phyloP scores from a whole-genome alignment of 2,888 invertebrate species.

The Hypsopygia costalis region DNA sequence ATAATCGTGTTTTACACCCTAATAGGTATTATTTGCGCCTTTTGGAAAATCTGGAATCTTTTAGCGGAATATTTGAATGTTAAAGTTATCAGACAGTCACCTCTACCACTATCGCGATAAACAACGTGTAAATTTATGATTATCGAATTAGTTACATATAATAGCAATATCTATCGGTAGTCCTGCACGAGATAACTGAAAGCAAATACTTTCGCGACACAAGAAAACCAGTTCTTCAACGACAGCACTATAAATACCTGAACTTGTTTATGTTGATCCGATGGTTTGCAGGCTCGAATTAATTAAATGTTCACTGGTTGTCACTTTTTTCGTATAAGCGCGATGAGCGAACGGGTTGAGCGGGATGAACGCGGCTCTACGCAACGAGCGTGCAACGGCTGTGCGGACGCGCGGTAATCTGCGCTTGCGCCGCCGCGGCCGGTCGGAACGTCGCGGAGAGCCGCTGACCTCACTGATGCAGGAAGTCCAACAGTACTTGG shows the following conservation, averaged over 20 bases:
- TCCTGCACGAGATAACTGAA: too few relatives aligned
- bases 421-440: slow-evolving; percentile 22
- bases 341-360: slow-evolving; percentile 27
- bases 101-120: too few relatives aligned
- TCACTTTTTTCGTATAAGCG: slow-evolving; percentile 33
- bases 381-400: slow-evolving; percentile 30
- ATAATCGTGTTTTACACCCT: too few relatives aligned
- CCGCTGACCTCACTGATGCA: slow-evolving; percentile 53
- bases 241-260: slow-evolving; percentile 60
- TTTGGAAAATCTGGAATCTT: too few relatives aligned
- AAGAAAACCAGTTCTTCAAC: slow-evolving; percentile 54
- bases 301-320: slow-evolving; percentile 35
- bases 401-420: slow-evolving; percentile 39
- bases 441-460: slow-evolving; percentile 23
- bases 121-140: too few relatives aligned
- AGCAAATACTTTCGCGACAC: slow-evolving; percentile 46
- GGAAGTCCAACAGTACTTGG: slow-evolving; percentile 41
- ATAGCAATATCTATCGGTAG: too few relatives aligned
- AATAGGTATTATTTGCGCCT: too few relatives aligned
- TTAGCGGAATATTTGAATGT: too few relatives aligned
- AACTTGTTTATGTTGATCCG: slow-evolving; percentile 29
- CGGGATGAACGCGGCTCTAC: slow-evolving; percentile 3
- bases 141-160: too few relatives aligned
- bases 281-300: slow-evolving; percentile 37
- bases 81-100: too few relatives aligned